phyloP scores from a whole-genome alignment of 2,888 invertebrate genomes.

The Camponotus fellah region DNA sequence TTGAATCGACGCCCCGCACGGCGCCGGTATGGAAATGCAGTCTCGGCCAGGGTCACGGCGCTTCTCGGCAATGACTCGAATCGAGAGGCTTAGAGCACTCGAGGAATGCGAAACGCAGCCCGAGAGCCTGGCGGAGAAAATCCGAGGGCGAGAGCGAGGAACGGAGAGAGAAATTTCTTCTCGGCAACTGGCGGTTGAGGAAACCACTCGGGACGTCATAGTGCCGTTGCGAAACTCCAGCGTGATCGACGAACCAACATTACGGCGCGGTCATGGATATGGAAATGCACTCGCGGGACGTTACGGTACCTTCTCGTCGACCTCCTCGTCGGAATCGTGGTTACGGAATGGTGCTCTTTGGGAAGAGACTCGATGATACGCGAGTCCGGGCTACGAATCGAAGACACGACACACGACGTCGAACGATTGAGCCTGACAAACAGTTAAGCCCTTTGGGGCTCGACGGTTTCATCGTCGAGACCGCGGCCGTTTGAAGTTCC shows the following conservation, averaged over 20 bases:
- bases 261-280: constrained; percentile 56
- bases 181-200: constrained; percentile 29
- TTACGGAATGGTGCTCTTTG: constrained; percentile 23
- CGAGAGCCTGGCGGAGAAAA: constrained; percentile 27
- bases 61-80: constrained; percentile 57
- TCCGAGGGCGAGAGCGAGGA: background rate
- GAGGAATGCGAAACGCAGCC: constrained; percentile 52
- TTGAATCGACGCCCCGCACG: constrained; percentile 46
- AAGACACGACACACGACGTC: constrained; percentile 32
- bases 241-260: constrained; percentile 46
- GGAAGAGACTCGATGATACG: constrained; percentile 13
- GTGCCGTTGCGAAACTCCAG: constrained; percentile 50
- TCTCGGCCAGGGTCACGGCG: constrained; percentile 49
- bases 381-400: constrained; percentile 10
- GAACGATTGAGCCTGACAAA: constrained; percentile 35
- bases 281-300: constrained; percentile 59
- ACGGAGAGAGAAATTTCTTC: constrained; percentile 1
- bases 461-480: constrained; percentile 21
- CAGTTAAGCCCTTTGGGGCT: constrained; percentile 41
- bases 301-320: constrained; percentile 46
- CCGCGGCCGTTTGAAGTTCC: constrained; percentile 29
- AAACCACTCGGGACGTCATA: constrained; percentile 47
- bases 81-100: constrained; percentile 55
- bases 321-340: constrained; percentile 39
- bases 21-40: constrained; percentile 52